Base-by-base conservation (phyloP, 2,113 vertebrate genomes). In the Theropithecus gelada region DNA sequence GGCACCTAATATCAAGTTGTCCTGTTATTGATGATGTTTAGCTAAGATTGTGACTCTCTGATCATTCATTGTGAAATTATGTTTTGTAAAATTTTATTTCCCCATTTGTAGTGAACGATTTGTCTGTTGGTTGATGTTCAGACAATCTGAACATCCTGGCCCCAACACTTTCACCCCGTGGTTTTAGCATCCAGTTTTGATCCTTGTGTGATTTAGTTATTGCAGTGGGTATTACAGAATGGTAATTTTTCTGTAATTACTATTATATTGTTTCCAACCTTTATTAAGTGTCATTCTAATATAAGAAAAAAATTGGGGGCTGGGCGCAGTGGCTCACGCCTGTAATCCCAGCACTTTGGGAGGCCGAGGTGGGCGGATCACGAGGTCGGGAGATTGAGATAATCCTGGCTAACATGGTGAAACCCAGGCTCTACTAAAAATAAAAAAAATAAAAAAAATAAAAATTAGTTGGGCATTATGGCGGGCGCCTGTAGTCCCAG, bases 301-400 rank as follows among this genome's bases (percentile, higher is more conserved):
- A 30, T n/a, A 35, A 92, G 64, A 20, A 75, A 80, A 40, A 45
- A 22, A 3, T 1, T 55, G 52, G 52, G 18, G 18, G 52, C 18
- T 6, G 18, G 52, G 6, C 52, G 0, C 18, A 7, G 52, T 2
- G 52, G 52, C 52, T 55, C 6, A 8, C 2, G 2, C 18, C 52
- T 8, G 18, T 55, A 55, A 55, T 2, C 18, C 52, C 52, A 55
- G 52, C 52, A 55, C 18, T 55, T 55, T 55, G 18, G 52, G 18
- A 55, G 52, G 52, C 52, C 6, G 6, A 55, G 52, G 52, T 0
- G 0, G 52, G 52, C 6, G 6, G 52, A 55, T 55, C 18, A 55
- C 18, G 18, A 55, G 52, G 52, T 55, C 0, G 6, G 52, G 52
- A 55, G 52, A 18, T 55, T 0, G 52, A 55, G 52, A 55, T 55